Percentiles rank a stretch among this genome's conserved stretches.
These are phyloP conservation scores for Actias luna DNA, from an alignment of 2,888 invertebrate genomes.

Conservation along the genomic window DNA sequence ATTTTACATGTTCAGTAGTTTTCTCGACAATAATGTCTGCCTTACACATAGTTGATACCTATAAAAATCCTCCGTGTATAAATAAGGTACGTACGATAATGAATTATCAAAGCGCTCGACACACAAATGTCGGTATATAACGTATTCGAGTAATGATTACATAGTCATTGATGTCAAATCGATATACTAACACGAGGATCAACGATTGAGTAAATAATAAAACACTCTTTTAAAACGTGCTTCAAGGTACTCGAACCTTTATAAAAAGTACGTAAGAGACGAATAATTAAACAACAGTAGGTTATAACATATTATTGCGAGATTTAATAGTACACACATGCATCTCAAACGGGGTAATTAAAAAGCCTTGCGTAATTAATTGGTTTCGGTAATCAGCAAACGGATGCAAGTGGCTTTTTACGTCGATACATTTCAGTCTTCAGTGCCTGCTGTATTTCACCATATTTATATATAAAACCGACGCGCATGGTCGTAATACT, in stretches of 20 bases:
- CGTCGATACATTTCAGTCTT: background rate
- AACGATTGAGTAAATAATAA: slow-evolving; percentile 44
- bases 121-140: slow-evolving; percentile 37
- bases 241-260: slow-evolving; percentile 37
- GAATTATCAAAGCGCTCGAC: slow-evolving; percentile 56
- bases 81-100: slow-evolving; percentile 41
- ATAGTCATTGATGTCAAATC: slow-evolving; percentile 46
- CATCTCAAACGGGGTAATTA: background rate
- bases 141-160: slow-evolving; percentile 51
- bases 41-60: slow-evolving; percentile 41
- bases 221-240: slow-evolving; percentile 45
- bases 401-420: slow-evolving; percentile 6
- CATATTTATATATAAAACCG: background rate
- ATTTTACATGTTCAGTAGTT: slow-evolving; percentile 55
- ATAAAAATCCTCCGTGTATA: slow-evolving; percentile 36
- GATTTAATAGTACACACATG: slow-evolving; percentile 6
- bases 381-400: slow-evolving; percentile 8
- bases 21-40: slow-evolving; percentile 48
- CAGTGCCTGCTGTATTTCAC: background rate
- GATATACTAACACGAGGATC: slow-evolving; percentile 39
- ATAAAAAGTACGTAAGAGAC: slow-evolving; percentile 36
- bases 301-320: slow-evolving; percentile 25
- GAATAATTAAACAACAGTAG: slow-evolving; percentile 43
- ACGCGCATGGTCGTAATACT: too few species aligned
- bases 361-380: slow-evolving; percentile 5